Evolutionary conservation across 2,797 vertebrate species (phyloP), one percentile per base, ranked within the genome.

Genomic region (Podarcis siculus): DNA sequence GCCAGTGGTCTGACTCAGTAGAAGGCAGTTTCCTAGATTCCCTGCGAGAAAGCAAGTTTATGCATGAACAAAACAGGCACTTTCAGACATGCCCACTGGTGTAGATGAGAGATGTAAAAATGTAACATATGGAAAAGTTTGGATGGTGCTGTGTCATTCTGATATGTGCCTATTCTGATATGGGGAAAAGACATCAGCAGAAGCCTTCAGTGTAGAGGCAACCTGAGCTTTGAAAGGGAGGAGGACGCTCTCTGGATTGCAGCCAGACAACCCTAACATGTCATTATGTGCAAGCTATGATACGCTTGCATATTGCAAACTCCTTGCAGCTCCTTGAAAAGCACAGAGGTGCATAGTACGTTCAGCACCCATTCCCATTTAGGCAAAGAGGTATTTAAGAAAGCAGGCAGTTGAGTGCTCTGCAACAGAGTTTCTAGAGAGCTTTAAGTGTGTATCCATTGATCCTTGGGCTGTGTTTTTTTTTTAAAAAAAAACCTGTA

Each of bases 401-500:
- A 21, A n/a, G 35, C 5, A 90, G 39, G 19, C 84, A 76, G 82
- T 79, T 82, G 39, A 88, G 27, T 85, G 9, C 73, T 88, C 35
- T 87, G 19, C 76, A 84, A 35, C 12, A 86, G 82, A 64, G 79
- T 93, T 88, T 72, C 32, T 69, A 67, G 66, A 86, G 32, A 75
- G 37, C 81, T 37, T 89, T 87, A 88, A 82, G 58, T 64, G 61
- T 82, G 30, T 77, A 67, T 81, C 79, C 80, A 85, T 72, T 94
- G 86, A 89, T 8, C 42, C 10, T 42, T 32, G n/a, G 49, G 9
- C 58, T 85, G 76, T 82, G 39, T 39, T 39, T 49, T 45, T 45
- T 42, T 42, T 45, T 58, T 49, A 3, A 13, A 91, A 32, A 91
- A 91, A 88, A 32, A 39, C 85, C 83, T 91, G 61, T 77, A 58